These are phyloP conservation scores for Xanthorhoe designata DNA, from an alignment of 2,888 invertebrate species.

Conservation along the genomic window DNA sequence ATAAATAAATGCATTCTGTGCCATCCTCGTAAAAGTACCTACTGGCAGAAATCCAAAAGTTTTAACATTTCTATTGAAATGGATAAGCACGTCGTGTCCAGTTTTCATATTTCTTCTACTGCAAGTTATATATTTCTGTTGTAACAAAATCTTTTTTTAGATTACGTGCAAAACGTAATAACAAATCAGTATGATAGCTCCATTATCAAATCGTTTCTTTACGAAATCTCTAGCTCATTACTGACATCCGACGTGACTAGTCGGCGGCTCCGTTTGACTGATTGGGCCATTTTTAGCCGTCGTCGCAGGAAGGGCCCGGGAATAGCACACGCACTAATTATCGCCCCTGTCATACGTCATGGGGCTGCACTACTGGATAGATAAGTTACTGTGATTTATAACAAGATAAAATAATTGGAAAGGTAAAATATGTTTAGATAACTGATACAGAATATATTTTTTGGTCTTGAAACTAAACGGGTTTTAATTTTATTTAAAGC, in stretches of 20 bases:
- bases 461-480: no score
- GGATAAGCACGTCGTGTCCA: conserved; percentile 11
- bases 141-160: neutral
- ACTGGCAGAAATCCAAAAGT: conserved; percentile 30
- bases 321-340: conserved; percentile 76
- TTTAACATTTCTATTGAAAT: conserved; percentile 15
- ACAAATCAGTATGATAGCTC: conserved; percentile 9
- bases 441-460: neutral
- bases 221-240: conserved; percentile 50
- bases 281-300: conserved; percentile 82
- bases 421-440: conserved; percentile 10
- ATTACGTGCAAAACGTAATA: neutral
- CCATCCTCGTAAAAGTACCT: conserved; percentile 17
- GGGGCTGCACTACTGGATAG: conserved; percentile 52
- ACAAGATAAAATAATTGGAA: conserved; percentile 55
- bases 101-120: neutral
- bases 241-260: conserved; percentile 56
- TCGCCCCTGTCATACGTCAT: conserved; percentile 61
- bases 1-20: conserved; percentile 13
- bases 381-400: conserved; percentile 70
- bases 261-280: conserved; percentile 69
- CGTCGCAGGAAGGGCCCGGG: conserved; percentile 64
- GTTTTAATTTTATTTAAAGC: no score
- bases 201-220: conserved; percentile 9
- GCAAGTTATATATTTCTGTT: neutral